A percentile compares a stretch with the other conserved stretches of the same genome.
These are phyloP conservation scores for Hemichromis elongatus DNA, from an alignment of 2,113 vertebrate species.

Conservation along the genomic window DNA sequence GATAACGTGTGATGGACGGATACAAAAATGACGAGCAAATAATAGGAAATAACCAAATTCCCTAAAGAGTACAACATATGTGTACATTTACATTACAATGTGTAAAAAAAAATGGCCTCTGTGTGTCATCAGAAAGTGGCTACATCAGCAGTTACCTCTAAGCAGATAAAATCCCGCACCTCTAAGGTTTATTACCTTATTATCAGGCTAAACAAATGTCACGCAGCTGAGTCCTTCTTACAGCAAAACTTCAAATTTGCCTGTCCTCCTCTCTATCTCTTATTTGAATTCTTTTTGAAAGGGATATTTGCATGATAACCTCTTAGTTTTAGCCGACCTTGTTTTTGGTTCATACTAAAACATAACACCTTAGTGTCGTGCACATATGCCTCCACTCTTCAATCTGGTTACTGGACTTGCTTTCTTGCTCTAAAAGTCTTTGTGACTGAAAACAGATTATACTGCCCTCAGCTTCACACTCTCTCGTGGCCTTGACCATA, in stretches of 20 bases:
- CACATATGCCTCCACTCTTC: background rate
- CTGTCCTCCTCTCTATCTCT: background rate
- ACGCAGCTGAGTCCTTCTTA: background rate
- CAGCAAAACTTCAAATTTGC: background rate
- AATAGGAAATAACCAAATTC: background rate
- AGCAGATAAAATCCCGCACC: background rate
- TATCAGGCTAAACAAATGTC: constrained; percentile 3
- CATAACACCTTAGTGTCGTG: background rate
- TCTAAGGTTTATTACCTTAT: background rate
- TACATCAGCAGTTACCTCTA: background rate
- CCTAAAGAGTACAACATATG: background rate
- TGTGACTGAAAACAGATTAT: constrained; percentile 62
- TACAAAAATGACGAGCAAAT: background rate
- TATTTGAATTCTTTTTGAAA: background rate
- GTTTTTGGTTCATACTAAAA: background rate
- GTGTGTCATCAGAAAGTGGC: background rate
- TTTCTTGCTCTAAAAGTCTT: constrained; percentile 38
- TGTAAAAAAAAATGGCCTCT: background rate
- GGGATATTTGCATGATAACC: background rate
- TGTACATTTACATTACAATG: background rate
- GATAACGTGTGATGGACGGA: accelerated
- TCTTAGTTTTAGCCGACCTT: background rate
- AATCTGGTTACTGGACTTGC: background rate
- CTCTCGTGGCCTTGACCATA: constrained; percentile 71
- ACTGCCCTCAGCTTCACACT: constrained; percentile 40